These are phyloP conservation scores for Geodia barretti DNA, from an alignment of 37 sponge, comb jelly and placozoan genomes.

Conservation along the genomic window DNA sequence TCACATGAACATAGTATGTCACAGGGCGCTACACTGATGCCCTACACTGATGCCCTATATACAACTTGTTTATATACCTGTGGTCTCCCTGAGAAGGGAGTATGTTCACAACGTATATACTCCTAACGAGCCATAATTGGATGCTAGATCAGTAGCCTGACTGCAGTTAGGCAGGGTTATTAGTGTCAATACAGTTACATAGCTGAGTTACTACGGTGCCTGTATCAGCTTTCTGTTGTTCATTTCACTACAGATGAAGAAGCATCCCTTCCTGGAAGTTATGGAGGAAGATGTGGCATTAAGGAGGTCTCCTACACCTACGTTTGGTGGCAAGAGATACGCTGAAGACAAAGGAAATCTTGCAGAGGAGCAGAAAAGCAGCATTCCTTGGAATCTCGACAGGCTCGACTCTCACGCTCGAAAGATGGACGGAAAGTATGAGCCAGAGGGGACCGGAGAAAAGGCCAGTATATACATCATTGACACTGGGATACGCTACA, in stretches of 20 bases:
- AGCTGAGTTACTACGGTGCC: too few species aligned
- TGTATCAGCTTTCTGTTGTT: too few species aligned
- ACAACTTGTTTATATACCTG: too few species aligned
- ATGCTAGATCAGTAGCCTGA: too few species aligned
- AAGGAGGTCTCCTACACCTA: neutral
- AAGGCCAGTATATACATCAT: conserved; percentile 66
- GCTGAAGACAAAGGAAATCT: neutral
- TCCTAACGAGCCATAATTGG: too few species aligned
- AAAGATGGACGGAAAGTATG: conserved; percentile 40
- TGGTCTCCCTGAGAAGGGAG: too few species aligned
- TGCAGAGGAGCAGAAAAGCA: neutral
- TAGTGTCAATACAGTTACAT: too few species aligned
- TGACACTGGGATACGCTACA: conserved; percentile 70
- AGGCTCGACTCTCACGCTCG: conserved; percentile 66
- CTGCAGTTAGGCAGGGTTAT: too few species aligned
- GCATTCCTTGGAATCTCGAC: conserved; percentile 75
- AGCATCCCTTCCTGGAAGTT: conserved; percentile 53
- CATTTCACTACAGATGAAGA: conserved; percentile 28
- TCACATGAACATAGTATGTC: too few species aligned
- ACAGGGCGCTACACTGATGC: too few species aligned
- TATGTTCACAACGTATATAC: too few species aligned
- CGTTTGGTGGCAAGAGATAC: neutral
- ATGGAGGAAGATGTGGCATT: conserved; percentile 69
- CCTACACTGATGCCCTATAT: too few species aligned
- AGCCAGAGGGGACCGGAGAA: conserved; percentile 58